A percentile compares a stretch with the other conserved stretches of the same genome.
Evolutionary conservation across 2,113 vertebrate species (phyloP).

Genomic region (Cynopterus brachyotis): DNA sequence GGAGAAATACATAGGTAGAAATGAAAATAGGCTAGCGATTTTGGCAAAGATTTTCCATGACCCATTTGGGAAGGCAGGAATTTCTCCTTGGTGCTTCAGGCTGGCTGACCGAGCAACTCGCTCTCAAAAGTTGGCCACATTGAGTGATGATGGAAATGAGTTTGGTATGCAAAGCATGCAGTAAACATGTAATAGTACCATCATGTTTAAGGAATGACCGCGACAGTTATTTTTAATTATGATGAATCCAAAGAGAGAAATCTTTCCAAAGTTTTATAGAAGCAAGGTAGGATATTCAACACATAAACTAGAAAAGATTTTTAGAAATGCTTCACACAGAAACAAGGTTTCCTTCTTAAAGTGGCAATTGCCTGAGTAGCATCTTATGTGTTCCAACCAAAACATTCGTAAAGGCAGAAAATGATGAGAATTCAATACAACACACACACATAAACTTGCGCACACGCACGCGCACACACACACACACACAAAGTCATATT

Average conservation of each 20-base stretch:
- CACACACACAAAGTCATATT: neutral
- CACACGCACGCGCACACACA: no score
- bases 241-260: neutral
- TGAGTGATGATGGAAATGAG: neutral
- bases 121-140: neutral
- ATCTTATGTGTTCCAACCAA: neutral
- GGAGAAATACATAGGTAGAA: neutral
- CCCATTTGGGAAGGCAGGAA: neutral
- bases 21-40: neutral
- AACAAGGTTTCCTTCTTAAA: neutral
- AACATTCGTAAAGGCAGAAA: neutral
- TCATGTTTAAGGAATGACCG: accelerated
- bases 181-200: neutral
- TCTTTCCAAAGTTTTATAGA: neutral
- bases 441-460: neutral
- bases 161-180: accelerated
- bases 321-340: neutral
- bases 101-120: accelerated
- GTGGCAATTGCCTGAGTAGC: neutral
- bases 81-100: neutral
- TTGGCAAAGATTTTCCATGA: neutral
- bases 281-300: neutral
- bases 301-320: neutral
- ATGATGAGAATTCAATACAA: neutral
- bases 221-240: neutral